phyloP scores from a whole-genome alignment of 2,113 vertebrate genomes.

The Isurus oxyrinchus region DNA sequence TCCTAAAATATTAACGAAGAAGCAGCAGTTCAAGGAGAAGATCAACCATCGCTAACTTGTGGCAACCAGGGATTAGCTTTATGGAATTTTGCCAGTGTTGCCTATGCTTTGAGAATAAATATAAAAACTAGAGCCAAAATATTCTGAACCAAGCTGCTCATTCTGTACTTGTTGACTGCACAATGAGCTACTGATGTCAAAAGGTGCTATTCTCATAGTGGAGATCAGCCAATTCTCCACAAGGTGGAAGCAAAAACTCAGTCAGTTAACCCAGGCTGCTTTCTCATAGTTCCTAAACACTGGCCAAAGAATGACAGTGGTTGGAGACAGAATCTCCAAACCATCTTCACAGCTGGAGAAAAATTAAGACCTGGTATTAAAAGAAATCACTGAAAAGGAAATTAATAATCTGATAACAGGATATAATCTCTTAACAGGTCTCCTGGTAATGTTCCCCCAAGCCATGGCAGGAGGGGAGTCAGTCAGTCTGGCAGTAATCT shows the following conservation, averaged over 20 bases:
- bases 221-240: slow-evolving; percentile 14
- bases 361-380: background rate
- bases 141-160: background rate
- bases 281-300: background rate
- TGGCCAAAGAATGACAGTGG: background rate
- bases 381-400: background rate
- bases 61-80: background rate
- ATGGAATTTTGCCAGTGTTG: background rate
- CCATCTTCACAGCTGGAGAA: background rate
- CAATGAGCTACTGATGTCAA: background rate
- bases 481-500: background rate
- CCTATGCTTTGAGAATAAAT: background rate
- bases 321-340: background rate
- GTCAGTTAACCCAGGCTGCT: background rate
- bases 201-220: background rate
- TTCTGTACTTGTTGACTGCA: background rate
- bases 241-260: slow-evolving; percentile 17
- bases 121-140: background rate
- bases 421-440: background rate
- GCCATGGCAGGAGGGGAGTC: background rate
- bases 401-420: background rate
- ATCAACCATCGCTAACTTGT: background rate
- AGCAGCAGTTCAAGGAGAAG: background rate
- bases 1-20: background rate
- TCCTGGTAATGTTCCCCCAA: background rate